Base-by-base conservation (phyloP, 53 echinoderm and acorn worm species). In the Temnopleurus reevesii region DNA sequence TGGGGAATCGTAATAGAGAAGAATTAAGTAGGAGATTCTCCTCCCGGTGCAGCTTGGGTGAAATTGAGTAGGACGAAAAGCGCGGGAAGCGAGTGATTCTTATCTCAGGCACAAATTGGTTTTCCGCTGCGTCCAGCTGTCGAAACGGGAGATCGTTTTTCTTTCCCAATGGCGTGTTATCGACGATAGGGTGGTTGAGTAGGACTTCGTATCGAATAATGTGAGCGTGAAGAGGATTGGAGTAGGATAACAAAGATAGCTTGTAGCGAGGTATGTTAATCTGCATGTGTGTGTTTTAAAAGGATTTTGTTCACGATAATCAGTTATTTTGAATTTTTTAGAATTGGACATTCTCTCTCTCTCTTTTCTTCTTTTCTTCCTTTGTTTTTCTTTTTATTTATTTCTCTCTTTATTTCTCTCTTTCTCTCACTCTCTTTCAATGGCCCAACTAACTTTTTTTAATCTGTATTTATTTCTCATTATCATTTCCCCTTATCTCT, bases 121-220 rank as follows among this genome's bases (percentile, higher is more conserved):
- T 71, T 71, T 71, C 71, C 71, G 19, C 36, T 4, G 38, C 41
- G 71, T 71, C 71, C 71, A 71, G 71, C 71, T 71, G 71, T 43
- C 71, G n/a, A 71, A 71, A 71, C 3, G n/a, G 25, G 41, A 41
- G 71, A 35, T 71, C 71, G 71, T 71, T 71, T 71, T 71, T 71
- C 71, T 71, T 71, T 41, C 71, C 71, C 63, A 41, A 26, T 41
- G 71, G 71, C 36, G 6, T 71, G 7, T 71, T 71, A 71, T 71
- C 71, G 71, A 71, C 71, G 71, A 71, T 71, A 13, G 12, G 36
- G 21, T 38, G 43, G 41, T 41, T 71, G 71, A 8, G 15, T 18
- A 41, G 1, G 71, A 1, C 36, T 24, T 71, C 26, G 71, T 31
- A 19, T 43, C 71, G 18, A 21, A 41, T 71, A 9, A 21, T n/a